Evolutionary conservation across 2,797 vertebrate species (phyloP).

Genomic region (Rhodeus uyekii): DNA sequence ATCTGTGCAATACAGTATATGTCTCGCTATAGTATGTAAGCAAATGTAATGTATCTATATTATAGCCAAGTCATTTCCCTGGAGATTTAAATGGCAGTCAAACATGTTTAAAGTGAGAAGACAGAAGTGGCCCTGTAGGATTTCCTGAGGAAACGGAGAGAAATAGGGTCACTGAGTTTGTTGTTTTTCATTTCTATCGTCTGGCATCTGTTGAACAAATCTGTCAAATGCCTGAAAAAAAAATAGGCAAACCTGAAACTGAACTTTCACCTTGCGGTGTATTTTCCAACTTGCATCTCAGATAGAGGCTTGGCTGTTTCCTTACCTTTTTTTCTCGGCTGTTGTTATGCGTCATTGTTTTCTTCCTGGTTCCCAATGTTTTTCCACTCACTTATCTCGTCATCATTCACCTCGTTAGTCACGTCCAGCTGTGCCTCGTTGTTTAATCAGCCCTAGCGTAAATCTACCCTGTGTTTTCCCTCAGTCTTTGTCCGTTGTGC

Average conservation of each 20-base stretch:
- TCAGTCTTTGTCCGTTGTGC: too few relatives aligned
- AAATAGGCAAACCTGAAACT: background rate
- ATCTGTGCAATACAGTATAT: background rate
- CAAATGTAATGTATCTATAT: background rate
- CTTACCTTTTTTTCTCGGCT: background rate
- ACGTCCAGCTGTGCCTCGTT: too few relatives aligned
- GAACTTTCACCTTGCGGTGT: background rate
- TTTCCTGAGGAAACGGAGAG: slow-evolving; percentile 66
- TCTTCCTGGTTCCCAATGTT: too few relatives aligned
- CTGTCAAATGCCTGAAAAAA: background rate
- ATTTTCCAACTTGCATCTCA: background rate
- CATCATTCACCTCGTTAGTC: too few relatives aligned
- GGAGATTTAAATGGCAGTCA: background rate
- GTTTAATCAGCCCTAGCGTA: too few relatives aligned
- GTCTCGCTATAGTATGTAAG: background rate
- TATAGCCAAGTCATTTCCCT: too few relatives aligned
- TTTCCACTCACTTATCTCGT: too few relatives aligned
- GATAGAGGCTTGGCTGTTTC: background rate
- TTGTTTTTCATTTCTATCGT: slow-evolving; percentile 40
- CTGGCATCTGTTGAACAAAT: slow-evolving; percentile 48
- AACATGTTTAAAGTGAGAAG: slow-evolving; percentile 14
- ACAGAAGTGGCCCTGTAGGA: slow-evolving; percentile 32
- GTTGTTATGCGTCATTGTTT: too few relatives aligned
- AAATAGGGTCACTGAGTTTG: slow-evolving; percentile 46
- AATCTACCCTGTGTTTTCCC: too few relatives aligned